phyloP scores from a whole-genome alignment of 2,797 vertebrate genomes.

The Anguilla marmorata region DNA sequence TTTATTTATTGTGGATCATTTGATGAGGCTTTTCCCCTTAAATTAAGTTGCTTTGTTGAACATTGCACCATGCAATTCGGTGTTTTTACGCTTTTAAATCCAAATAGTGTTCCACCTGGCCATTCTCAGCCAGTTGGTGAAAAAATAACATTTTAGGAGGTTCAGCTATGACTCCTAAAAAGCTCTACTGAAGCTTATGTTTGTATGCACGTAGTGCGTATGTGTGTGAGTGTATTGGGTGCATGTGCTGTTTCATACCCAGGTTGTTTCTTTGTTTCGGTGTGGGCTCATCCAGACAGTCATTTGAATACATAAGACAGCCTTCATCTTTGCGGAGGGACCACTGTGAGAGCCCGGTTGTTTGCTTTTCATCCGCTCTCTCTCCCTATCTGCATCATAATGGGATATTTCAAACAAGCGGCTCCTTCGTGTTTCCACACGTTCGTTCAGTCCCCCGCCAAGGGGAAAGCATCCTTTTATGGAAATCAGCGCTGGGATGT shows the following conservation, averaged over 20 bases:
- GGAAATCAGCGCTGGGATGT: neutral
- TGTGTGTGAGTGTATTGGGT: neutral
- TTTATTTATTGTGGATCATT: neutral
- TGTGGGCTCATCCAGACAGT: neutral
- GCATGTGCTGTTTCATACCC: neutral
- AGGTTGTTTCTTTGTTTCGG: conserved; percentile 3
- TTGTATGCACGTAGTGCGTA: neutral
- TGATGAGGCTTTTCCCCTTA: neutral
- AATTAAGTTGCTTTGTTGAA: neutral
- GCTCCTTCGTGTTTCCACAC: neutral
- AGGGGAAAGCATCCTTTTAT: neutral
- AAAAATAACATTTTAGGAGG: neutral
- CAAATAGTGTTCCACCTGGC: neutral
- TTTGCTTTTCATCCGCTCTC: conserved; percentile 1
- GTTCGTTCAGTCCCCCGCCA: no score
- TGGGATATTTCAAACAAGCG: conserved; percentile 17
- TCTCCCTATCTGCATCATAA: conserved; percentile 13
- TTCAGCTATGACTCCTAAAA: neutral
- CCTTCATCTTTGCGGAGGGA: neutral
- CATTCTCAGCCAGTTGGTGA: neutral
- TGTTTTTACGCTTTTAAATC: neutral
- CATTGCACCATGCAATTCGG: neutral
- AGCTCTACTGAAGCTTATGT: neutral
- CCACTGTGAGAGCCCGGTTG: neutral
- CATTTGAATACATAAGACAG: neutral